Percentiles rank a stretch among this genome's conserved stretches.
These are phyloP conservation scores for Heterodera filipjevi DNA, from an alignment of 2,888 invertebrate genomes.

Conservation along the genomic window DNA sequence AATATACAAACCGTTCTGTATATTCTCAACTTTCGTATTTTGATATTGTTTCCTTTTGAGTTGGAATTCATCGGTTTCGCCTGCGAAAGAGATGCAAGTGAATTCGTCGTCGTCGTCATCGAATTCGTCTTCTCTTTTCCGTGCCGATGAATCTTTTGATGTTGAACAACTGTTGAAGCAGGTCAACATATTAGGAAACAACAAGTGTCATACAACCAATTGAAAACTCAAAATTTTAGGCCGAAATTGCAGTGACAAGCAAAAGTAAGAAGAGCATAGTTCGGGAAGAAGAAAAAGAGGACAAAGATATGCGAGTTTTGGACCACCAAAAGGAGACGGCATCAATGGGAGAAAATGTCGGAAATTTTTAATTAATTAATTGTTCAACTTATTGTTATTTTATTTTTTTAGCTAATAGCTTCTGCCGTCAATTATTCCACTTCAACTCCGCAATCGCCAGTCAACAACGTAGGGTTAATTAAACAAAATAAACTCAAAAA, in stretches of 20 bases:
- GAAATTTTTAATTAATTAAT: background rate
- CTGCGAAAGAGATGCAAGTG: background rate
- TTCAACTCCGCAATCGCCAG: no score
- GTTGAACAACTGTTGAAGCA: conserved; percentile 7
- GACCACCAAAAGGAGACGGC: background rate
- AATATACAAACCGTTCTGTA: no score
- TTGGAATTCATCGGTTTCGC: background rate
- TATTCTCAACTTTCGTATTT: no score
- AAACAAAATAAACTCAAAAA: no score
- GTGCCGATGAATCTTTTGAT: background rate
- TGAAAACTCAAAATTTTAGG: background rate
- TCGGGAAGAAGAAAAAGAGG: background rate
- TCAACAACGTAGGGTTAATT: no score
- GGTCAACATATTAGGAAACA: background rate
- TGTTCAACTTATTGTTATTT: background rate
- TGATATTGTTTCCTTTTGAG: background rate
- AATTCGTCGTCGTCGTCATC: background rate
- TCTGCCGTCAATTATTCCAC: no score
- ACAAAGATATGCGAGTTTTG: background rate
- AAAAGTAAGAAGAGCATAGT: background rate
- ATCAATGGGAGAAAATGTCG: background rate
- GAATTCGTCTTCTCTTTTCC: background rate
- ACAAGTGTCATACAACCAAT: no score
- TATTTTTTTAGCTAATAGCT: no score
- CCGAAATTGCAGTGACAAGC: background rate